Evolutionary conservation across 2,113 vertebrate genomes (phyloP), one percentile per base, ranked within the genome.

Genomic region (Sterrhoptilus dennistouni): DNA sequence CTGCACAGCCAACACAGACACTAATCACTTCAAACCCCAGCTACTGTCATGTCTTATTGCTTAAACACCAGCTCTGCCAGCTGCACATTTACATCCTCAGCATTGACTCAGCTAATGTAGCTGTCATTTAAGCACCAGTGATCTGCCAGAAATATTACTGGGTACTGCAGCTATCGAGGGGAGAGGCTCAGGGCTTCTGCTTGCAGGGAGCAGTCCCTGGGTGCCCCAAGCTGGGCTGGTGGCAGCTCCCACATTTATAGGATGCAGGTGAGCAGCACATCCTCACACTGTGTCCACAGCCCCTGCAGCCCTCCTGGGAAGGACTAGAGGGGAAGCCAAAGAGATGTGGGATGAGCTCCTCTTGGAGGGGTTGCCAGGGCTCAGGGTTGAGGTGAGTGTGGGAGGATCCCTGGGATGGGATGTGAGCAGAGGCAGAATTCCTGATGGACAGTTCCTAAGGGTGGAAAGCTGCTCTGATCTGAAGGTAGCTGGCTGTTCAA

Each of bases 81-180:
- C 92, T 95, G 89, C 93, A 91, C 82, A 61, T 91, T 91, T 92
- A 91, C 96, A 95, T 94, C 89, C 88, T 88, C 92, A 72, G 90
- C 83, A 93, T 87, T 95, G 91, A 96, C 94, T 96, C 92, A 94
- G 93, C 89, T 96, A 91, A 97, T 89, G 92, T 60, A 87, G 68
- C 96, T 92, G 94, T 87, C 93, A 90, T 76, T 95, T 80, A 42
- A 64, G 65, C 12, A 6, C 83, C 57, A 66, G 57, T 18, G 78
- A 94, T 71, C 89, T 90, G 90, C 88, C 92, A 97, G 76, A 45
- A 96, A 91, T 90, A 87, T 61, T 16, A 3, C 63, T 28, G 21
- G 36, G 33, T 68, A 35, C 33, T 74, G 54, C 72, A 90, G 71
- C 87, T 52, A 29, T 3, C 0, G 3, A 94, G 57, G 70, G 63